Evolutionary conservation across 1,140 invertebrate genomes (phyloP).

Genomic region (Drosophila triauraria): DNA sequence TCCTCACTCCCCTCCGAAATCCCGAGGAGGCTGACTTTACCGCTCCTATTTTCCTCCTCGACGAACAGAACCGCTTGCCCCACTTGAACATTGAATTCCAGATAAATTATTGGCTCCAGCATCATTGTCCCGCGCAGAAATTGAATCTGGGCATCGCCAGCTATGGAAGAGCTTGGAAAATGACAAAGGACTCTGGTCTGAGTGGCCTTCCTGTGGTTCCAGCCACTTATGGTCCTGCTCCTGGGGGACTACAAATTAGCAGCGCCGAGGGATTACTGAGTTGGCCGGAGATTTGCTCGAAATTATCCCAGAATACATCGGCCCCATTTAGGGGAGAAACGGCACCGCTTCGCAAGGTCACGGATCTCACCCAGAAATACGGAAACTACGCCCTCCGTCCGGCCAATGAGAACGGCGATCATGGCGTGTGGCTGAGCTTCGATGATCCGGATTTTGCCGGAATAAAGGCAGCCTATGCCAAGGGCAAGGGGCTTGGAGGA

Average conservation of each 20-base stretch:
- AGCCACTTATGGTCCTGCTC: conserved; percentile 87
- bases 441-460: conserved; percentile 94
- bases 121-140: conserved; percentile 89
- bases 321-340: conserved; percentile 86
- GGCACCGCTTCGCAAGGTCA: conserved; percentile 89
- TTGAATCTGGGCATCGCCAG: conserved; percentile 93
- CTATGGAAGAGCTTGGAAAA: conserved; percentile 93
- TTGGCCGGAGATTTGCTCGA: conserved; percentile 88
- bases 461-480: conserved; percentile 91
- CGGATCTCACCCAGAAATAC: conserved; percentile 90
- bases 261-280: conserved; percentile 87
- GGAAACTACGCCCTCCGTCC: conserved; percentile 91
- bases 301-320: conserved; percentile 86
- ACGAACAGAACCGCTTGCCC: conserved; percentile 80
- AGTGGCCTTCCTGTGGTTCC: conserved; percentile 91
- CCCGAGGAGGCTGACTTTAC: conserved; percentile 91
- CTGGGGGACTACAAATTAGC: conserved; percentile 88
- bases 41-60: conserved; percentile 88
- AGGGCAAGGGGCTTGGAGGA: conserved; percentile 91
- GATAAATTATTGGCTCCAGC: conserved; percentile 87
- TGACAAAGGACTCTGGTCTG: conserved; percentile 89
- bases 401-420: conserved; percentile 88
- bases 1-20: conserved; percentile 90
- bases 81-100: conserved; percentile 88
- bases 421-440: conserved; percentile 95